Conservation (phyloP, 1,140 invertebrate genomes). For the Nilaparvata lugens region DNA sequence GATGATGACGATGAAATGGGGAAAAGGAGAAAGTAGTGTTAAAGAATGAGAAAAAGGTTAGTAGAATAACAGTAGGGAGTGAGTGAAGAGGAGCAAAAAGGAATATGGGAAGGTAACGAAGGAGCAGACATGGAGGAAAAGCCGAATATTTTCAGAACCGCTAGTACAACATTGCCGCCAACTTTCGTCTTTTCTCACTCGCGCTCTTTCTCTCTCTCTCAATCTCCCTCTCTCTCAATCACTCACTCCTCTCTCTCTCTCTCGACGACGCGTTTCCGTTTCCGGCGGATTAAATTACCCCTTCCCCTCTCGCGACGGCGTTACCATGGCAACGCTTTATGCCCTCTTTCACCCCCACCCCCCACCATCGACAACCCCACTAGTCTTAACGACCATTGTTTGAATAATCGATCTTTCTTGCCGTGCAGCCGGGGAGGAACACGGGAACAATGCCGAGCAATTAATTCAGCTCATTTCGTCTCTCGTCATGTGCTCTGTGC, state of each 20-base stretch:
- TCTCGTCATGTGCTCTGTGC: no score
- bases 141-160: neutral
- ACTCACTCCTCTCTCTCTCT: no score
- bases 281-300: slow-evolving; percentile 1
- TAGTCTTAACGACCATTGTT: neutral
- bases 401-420: slow-evolving; percentile 3
- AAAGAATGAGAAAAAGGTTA: no score
- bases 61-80: no score
- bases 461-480: neutral
- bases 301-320: neutral
- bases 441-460: neutral
- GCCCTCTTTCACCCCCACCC: neutral
- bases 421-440: neutral
- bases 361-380: neutral
- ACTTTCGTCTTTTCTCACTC: no score
- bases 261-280: neutral
- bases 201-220: no score
- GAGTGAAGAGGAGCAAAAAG: no score
- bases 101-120: no score
- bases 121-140: no score
- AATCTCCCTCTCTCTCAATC: no score
- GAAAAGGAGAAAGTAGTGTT: no score
- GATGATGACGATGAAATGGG: no score
- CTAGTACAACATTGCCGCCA: neutral
- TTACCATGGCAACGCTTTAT: neutral